Conservation (phyloP, 2,113 vertebrate genomes). For the Bubo scandiacus region DNA sequence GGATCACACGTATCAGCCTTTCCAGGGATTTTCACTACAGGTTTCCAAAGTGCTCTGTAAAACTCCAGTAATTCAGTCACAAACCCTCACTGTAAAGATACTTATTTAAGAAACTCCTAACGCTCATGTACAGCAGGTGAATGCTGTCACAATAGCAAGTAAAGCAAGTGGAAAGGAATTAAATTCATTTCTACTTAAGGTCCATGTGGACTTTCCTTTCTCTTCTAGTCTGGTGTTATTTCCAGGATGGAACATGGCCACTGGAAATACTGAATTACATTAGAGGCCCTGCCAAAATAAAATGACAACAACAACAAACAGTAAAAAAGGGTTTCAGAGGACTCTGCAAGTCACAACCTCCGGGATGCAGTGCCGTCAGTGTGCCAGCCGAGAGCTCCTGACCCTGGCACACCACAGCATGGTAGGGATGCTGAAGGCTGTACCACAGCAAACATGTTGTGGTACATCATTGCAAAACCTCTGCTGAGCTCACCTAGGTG, state of each 20-base stretch:
- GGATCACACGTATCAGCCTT: neutral
- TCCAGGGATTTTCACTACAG: neutral
- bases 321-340: neutral
- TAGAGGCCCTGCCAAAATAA: neutral
- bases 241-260: neutral
- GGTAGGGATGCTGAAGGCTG: neutral
- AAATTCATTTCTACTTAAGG: neutral
- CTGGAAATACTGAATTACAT: constrained; percentile 24
- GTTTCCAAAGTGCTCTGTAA: neutral
- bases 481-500: neutral
- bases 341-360: neutral
- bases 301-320: neutral
- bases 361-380: neutral
- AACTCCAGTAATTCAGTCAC: neutral
- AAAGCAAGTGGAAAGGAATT: neutral
- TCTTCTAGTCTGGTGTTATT: neutral
- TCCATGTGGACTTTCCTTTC: neutral
- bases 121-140: neutral
- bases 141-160: neutral
- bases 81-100: neutral
- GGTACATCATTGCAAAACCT: neutral
- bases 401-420: neutral
- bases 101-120: neutral
- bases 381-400: neutral
- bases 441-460: accelerated